Base-by-base conservation (phyloP, 2,888 invertebrate species). In the Andrena flavipes region DNA sequence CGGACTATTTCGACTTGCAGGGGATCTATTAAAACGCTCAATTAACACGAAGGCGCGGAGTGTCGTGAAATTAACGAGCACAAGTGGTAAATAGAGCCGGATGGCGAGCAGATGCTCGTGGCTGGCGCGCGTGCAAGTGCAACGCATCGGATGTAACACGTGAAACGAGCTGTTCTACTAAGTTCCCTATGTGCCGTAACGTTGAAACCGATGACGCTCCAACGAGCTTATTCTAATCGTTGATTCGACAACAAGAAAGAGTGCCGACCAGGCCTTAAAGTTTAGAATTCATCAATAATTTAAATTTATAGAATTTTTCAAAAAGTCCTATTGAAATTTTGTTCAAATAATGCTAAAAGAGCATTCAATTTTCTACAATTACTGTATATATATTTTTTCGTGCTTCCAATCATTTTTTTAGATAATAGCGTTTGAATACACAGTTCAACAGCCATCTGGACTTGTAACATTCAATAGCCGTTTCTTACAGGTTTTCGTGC, bases 1-100 rank as follows among this genome's bases (percentile, higher is more conserved):
- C 56, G 35, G 71, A 64, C 73, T 73, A 65, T 71, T 71, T 48
- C 54, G 30, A 29, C 20, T 49, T 60, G 69, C 33, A 82, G 65
- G 62, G 82, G 88, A 87, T 87, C 84, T 70, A 84, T 87, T 85
- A 82, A 76, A 67, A 30, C 81, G 60, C 30, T 69, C 80, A 87
- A 86, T 87, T 87, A 87, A 72, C 84, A 48, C 79, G 74, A 68
- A 85, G 84, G 49, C 85, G 84, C 76, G 60, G 71, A 65, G 76
- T 76, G 79, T 80, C 77, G 84, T 77, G 77, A 84, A 81, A 86
- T 88, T 88, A 87, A 87, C 88, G 62, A 88, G 88, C 79, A 63
- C 88, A 88, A 88, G 88, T 88, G 88, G 75, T 77, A 71, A 83
- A 76, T 77, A 35, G 80, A 81, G 62, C 74, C 79, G 86, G 72